phyloP scores from a whole-genome alignment of 2,888 invertebrate genomes.

The Chymomyza procnemis region DNA sequence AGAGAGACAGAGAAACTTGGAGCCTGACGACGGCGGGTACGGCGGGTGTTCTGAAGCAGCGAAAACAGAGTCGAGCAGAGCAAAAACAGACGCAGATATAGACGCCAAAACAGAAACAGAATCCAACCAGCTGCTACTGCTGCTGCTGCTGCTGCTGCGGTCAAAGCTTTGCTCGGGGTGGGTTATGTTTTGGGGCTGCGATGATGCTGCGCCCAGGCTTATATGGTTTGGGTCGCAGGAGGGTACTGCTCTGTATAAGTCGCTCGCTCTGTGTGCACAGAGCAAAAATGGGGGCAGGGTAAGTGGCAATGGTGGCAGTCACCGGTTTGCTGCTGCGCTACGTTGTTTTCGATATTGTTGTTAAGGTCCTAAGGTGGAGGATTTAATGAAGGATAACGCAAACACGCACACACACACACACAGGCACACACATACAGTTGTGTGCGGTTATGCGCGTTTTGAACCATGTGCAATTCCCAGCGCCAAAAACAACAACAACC shows the following conservation, averaged over 20 bases:
- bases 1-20: not conserved
- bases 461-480: constrained; percentile 45
- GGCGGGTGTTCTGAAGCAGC: not conserved
- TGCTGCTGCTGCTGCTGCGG: constrained; percentile 30
- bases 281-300: constrained; percentile 34
- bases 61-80: constrained; percentile 25
- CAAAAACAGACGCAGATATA: constrained; percentile 25
- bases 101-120: constrained; percentile 15
- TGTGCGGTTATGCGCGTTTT: constrained; percentile 2
- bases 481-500: constrained; percentile 2
- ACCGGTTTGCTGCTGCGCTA: constrained; percentile 30
- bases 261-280: constrained; percentile 9
- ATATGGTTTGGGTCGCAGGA: too few species aligned
- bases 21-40: not conserved
- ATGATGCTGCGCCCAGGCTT: not conserved
- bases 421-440: constrained; percentile 4
- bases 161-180: constrained; percentile 19
- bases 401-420: constrained; percentile 25
- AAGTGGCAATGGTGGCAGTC: not conserved
- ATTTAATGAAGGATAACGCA: constrained; percentile 68
- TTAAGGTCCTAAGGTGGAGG: constrained; percentile 62
- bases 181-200: not conserved
- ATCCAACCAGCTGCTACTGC: constrained; percentile 27
- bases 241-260: not conserved
- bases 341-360: constrained; percentile 62